Conservation (phyloP, 64 coral and sea anemone genomes). For the Astreopora myriophthalma region DNA sequence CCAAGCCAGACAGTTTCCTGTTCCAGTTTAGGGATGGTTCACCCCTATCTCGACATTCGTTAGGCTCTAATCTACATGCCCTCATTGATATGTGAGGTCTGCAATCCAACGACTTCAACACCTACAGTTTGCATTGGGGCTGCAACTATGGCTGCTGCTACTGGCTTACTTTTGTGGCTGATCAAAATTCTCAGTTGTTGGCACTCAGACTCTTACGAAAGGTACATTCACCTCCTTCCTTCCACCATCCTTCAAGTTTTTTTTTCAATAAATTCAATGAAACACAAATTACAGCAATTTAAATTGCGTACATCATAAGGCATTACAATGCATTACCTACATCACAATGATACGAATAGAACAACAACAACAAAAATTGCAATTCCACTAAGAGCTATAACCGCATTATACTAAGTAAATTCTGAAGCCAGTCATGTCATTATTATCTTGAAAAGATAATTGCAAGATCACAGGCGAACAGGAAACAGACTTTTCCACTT, state of each 20-base stretch:
- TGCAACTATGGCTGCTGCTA: background rate
- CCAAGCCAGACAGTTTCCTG: background rate
- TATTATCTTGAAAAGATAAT: no score
- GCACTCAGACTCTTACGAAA: background rate
- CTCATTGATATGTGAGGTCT: background rate
- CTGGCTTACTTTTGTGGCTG: background rate
- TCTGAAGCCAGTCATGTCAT: no score
- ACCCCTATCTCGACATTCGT: background rate
- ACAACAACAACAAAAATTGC: no score
- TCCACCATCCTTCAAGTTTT: background rate
- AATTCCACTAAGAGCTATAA: no score
- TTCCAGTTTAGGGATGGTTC: background rate
- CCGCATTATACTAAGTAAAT: no score
- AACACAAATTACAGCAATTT: no score
- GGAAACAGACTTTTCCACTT: no score
- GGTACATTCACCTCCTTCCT: background rate
- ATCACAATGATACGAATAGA: no score
- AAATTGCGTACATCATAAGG: no score
- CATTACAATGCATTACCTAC: no score
- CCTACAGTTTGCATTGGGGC: conserved; percentile 15
- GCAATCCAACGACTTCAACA: background rate
- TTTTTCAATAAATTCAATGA: background rate
- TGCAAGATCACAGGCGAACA: no score
- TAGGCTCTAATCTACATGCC: background rate
- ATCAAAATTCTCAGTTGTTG: conserved; percentile 17